These are phyloP conservation scores for Furnarius figulus DNA, from an alignment of 2,113 vertebrate species.

Conservation along the genomic window DNA sequence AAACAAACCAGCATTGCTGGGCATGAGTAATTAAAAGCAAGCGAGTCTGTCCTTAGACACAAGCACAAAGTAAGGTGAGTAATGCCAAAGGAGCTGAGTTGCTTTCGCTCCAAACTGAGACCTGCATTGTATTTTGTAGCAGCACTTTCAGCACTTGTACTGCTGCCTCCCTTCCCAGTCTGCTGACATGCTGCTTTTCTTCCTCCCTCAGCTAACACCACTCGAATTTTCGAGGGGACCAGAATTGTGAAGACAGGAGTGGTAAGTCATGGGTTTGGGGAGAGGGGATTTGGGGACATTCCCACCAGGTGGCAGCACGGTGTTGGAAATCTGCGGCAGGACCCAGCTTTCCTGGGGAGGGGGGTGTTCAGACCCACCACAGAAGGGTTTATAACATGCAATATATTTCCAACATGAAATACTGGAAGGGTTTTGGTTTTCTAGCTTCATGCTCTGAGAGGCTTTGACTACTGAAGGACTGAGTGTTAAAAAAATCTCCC, in stretches of 20 bases:
- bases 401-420: background rate
- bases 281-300: background rate
- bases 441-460: background rate
- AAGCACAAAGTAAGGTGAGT: background rate
- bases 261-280: slow-evolving; percentile 77
- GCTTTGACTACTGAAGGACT: background rate
- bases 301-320: slow-evolving; percentile 74
- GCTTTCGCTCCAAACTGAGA: background rate
- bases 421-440: background rate
- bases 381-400: background rate
- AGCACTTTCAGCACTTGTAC: background rate
- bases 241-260: slow-evolving; percentile 97
- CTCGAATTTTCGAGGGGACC: slow-evolving; percentile 95
- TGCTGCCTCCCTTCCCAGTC: background rate
- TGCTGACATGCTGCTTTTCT: background rate
- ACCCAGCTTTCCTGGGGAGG: background rate
- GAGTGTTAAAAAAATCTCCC: background rate
- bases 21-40: background rate
- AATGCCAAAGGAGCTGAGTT: fast-evolving
- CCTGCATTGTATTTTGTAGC: fast-evolving
- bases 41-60: background rate
- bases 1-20: background rate
- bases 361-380: background rate
- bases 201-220: slow-evolving; percentile 89
- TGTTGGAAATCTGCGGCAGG: slow-evolving; percentile 29